Evolutionary conservation across 2,888 invertebrate species (phyloP).

Genomic region (Geotrupes spiniger): DNA sequence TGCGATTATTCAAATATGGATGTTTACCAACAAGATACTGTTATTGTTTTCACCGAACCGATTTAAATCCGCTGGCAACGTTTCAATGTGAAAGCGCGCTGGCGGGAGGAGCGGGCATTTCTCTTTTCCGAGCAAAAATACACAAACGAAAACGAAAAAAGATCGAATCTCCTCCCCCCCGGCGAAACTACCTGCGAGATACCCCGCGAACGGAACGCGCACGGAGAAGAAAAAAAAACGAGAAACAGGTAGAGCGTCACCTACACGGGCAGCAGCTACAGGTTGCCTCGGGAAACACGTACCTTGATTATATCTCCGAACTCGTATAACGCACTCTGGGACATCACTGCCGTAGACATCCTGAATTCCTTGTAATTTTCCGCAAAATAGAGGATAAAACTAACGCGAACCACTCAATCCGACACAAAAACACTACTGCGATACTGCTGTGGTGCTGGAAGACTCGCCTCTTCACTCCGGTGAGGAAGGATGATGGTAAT

Average conservation of each 20-base stretch:
- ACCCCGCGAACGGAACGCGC: slow-evolving; percentile 20
- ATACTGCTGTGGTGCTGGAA: slow-evolving; percentile 55
- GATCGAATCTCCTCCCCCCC: background rate
- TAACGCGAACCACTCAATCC: background rate
- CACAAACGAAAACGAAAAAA: slow-evolving; percentile 1
- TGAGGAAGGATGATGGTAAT: too few species aligned
- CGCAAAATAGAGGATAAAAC: background rate
- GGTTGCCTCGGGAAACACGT: slow-evolving; percentile 35
- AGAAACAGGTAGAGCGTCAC: slow-evolving; percentile 10
- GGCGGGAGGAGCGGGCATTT: slow-evolving; percentile 23
- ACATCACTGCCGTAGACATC: slow-evolving; percentile 79
- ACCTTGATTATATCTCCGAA: slow-evolving; percentile 75
- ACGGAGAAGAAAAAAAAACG: slow-evolving; percentile 7
- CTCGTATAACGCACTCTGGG: slow-evolving; percentile 71
- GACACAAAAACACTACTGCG: slow-evolving; percentile 20
- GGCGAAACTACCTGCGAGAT: slow-evolving; percentile 12
- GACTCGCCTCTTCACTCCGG: slow-evolving; percentile 20
- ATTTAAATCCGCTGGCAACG: too few species aligned
- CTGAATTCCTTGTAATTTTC: slow-evolving; percentile 37
- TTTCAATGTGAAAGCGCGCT: slow-evolving; percentile 20
- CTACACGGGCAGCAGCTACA: slow-evolving; percentile 7
- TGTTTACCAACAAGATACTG: too few species aligned
- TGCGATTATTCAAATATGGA: too few species aligned
- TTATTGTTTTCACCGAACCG: too few species aligned
- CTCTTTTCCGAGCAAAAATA: slow-evolving; percentile 20